Conservation (phyloP, 2,113 vertebrate genomes). For the Jaculus jaculus region DNA sequence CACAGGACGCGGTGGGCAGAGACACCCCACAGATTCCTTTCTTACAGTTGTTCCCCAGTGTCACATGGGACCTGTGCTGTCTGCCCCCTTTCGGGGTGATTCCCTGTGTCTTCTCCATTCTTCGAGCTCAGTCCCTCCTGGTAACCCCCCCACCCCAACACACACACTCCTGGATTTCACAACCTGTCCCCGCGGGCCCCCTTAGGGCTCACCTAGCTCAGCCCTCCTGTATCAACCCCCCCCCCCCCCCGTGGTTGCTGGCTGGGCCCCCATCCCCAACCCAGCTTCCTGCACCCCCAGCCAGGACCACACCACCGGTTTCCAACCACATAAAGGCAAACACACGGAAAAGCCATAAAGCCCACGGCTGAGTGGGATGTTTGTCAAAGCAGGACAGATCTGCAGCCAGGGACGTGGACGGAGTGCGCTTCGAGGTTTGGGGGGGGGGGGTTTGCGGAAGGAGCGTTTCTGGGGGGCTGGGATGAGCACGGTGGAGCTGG, state of each 20-base stretch:
- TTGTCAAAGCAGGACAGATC: constrained; percentile 67
- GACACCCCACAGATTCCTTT: neutral
- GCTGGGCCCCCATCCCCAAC: too few species aligned
- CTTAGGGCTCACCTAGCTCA: neutral
- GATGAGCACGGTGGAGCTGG: constrained; percentile 59
- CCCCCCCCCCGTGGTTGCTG: neutral
- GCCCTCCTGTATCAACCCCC: too few species aligned
- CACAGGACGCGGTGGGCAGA: neutral
- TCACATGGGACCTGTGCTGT: neutral
- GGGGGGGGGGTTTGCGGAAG: constrained; percentile 59
- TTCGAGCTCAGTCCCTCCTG: neutral
- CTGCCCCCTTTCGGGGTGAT: neutral
- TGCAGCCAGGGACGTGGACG: constrained; percentile 38
- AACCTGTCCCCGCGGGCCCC: neutral
- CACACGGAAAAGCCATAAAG: constrained; percentile 59
- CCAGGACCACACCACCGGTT: neutral
- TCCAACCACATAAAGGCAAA: constrained; percentile 68
- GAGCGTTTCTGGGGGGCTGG: constrained; percentile 40
- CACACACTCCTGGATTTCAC: neutral
- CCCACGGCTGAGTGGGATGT: constrained; percentile 50
- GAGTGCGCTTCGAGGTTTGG: constrained; percentile 16
- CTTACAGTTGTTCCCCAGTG: neutral
- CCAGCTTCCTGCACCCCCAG: neutral
- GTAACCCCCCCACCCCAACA: too few species aligned
- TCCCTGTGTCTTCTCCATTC: neutral